A percentile compares a stretch with the other conserved stretches of the same genome.
Conservation (phyloP, 2,888 invertebrate species). For the Luperina nickerlii region DNA sequence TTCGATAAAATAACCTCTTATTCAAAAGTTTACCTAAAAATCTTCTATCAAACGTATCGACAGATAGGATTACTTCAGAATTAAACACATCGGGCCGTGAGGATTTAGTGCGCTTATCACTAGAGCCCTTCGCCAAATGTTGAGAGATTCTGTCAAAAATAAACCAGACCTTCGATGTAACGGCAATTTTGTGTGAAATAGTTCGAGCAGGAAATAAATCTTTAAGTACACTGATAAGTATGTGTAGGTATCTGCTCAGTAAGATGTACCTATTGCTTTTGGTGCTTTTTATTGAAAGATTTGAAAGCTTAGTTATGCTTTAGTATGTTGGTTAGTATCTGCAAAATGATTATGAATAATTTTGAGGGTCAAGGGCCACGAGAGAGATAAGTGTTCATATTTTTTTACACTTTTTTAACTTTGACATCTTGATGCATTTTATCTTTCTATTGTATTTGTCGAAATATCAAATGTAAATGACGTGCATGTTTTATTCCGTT, state of each 20-base stretch:
- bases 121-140: constrained; percentile 62
- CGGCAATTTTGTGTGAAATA: constrained; percentile 54
- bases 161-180: constrained; percentile 48
- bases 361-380: not conserved
- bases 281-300: not conserved
- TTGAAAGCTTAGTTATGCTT: not conserved
- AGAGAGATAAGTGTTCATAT: not conserved
- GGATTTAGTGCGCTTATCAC: constrained; percentile 65
- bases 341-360: not conserved
- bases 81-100: constrained; percentile 56
- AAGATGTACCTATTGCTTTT: constrained; percentile 23
- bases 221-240: constrained; percentile 35
- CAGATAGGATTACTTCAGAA: constrained; percentile 59
- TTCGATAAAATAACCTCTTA: constrained; percentile 1
- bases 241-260: constrained; percentile 5
- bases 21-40: constrained; percentile 32
- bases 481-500: not conserved
- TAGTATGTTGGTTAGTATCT: not conserved
- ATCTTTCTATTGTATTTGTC: not conserved
- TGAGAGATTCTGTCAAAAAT: constrained; percentile 65
- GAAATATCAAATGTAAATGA: not conserved
- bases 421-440: not conserved
- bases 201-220: constrained; percentile 45
- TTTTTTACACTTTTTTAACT: not conserved
- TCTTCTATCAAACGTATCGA: constrained; percentile 48